phyloP scores from a whole-genome alignment of 2,797 vertebrate species.

The Chelon labrosus region DNA sequence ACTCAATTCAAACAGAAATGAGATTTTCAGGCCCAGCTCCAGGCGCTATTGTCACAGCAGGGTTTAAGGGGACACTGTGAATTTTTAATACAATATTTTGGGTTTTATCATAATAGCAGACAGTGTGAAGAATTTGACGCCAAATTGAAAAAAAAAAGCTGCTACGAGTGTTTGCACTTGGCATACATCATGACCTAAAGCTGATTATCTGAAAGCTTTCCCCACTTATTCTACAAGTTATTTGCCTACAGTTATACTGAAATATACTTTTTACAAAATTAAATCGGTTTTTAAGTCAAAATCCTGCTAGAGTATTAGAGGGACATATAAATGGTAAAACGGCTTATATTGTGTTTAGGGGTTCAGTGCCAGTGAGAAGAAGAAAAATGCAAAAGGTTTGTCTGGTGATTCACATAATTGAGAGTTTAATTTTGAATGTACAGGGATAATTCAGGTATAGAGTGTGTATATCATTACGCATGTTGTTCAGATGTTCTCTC shows the following conservation, averaged over 20 bases:
- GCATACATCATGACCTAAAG: constrained; percentile 23
- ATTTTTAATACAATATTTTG: constrained; percentile 57
- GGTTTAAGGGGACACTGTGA: constrained; percentile 57
- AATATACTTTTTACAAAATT: constrained; percentile 11
- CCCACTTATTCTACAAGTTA: not conserved
- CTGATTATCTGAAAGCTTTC: constrained; percentile 25
- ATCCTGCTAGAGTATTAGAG: not conserved
- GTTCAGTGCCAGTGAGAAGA: too few species aligned
- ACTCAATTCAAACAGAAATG: constrained; percentile 56
- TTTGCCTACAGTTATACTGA: not conserved
- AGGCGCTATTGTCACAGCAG: constrained; percentile 42
- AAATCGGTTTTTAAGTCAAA: constrained; percentile 1
- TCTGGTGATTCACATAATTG: too few species aligned
- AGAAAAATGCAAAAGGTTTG: too few species aligned
- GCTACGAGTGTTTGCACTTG: constrained; percentile 12
- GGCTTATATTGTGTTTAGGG: not conserved
- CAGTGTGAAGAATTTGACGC: constrained; percentile 29
- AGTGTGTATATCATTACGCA: not conserved
- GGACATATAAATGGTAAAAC: not conserved
- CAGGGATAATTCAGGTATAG: not conserved
- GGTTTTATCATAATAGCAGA: constrained; percentile 29
- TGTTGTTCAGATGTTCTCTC: not conserved
- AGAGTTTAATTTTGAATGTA: not conserved
- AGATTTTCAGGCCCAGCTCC: constrained; percentile 42
- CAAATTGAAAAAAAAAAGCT: constrained; percentile 11